These are phyloP conservation scores for Physocephala rufipes DNA, from an alignment of 2,888 invertebrate genomes.

Conservation along the genomic window DNA sequence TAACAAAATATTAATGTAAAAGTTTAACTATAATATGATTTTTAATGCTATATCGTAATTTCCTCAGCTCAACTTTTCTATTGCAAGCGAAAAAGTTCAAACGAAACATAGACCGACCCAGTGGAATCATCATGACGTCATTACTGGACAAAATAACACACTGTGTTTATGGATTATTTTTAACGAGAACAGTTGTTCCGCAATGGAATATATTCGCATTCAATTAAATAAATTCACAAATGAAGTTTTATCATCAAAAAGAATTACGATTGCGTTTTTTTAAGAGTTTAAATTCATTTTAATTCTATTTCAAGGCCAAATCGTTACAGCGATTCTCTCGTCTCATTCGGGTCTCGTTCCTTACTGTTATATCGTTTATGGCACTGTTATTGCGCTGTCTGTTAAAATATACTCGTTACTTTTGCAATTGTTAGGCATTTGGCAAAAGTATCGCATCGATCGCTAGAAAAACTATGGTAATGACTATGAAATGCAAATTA, in stretches of 20 bases:
- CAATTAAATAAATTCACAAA: slow-evolving; percentile 53
- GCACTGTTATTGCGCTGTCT: not conserved
- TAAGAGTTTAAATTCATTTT: too few relatives aligned
- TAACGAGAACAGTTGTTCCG: not conserved
- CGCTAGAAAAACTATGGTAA: slow-evolving; percentile 48
- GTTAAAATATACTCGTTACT: not conserved
- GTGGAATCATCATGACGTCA: not conserved
- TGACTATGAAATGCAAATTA: slow-evolving; percentile 50
- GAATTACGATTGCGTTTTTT: not conserved
- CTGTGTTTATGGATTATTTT: slow-evolving; percentile 5
- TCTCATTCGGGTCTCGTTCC: not conserved
- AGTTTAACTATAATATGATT: slow-evolving; percentile 20
- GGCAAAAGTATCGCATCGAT: slow-evolving; percentile 45
- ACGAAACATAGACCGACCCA: not conserved
- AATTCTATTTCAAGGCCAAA: too few relatives aligned
- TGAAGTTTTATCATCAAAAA: slow-evolving; percentile 51
- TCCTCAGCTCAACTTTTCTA: slow-evolving; percentile 36
- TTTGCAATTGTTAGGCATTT: slow-evolving; percentile 29
- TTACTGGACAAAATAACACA: not conserved
- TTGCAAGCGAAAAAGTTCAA: slow-evolving; percentile 46
- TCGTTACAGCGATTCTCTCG: too few relatives aligned
- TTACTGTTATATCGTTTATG: not conserved
- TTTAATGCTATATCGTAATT: slow-evolving; percentile 4
- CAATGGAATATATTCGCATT: not conserved
- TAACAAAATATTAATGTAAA: slow-evolving; percentile 30